A percentile compares a stretch with the other conserved stretches of the same genome.
Conservation (phyloP, 2,888 invertebrate species). For the Pammene fasciana region DNA sequence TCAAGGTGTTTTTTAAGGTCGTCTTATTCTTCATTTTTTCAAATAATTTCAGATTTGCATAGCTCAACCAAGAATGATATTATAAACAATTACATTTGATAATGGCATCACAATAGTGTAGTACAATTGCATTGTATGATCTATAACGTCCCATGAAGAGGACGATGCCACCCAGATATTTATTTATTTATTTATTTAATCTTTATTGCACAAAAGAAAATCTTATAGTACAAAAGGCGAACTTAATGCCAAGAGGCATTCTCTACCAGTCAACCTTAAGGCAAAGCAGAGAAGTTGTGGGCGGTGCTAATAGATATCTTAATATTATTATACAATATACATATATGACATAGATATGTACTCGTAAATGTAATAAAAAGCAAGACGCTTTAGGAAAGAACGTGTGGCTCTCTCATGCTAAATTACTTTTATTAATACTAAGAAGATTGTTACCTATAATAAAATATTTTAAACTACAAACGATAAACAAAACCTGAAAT, state of each 20-base stretch:
- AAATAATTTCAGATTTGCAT: not conserved
- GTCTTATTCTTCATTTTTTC: not conserved
- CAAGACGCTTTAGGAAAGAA: not conserved
- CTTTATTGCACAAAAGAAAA: too few relatives aligned
- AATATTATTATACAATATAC: not conserved
- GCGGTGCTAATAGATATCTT: too few relatives aligned
- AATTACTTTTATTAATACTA: too few relatives aligned
- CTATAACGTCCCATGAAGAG: slow-evolving; percentile 1
- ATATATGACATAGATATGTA: too few relatives aligned
- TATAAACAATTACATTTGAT: slow-evolving; percentile 1
- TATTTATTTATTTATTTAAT: too few relatives aligned
- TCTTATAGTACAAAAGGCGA: too few relatives aligned
- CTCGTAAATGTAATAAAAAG: slow-evolving; percentile 4
- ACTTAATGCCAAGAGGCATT: not conserved
- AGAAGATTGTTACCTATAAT: too few relatives aligned
- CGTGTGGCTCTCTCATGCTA: too few relatives aligned
- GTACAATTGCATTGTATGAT: not conserved
- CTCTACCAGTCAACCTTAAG: too few relatives aligned
- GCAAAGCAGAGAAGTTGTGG: too few relatives aligned
- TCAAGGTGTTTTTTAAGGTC: not conserved
- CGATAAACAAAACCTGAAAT: too few relatives aligned
- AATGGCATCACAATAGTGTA: slow-evolving; percentile 7
- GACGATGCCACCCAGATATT: slow-evolving; percentile 19
- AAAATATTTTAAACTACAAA: too few relatives aligned
- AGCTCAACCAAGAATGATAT: not conserved